These are phyloP conservation scores for Chondrosia reniformis DNA, from an alignment of 37 sponge, comb jelly and placozoan genomes.

Conservation along the genomic window DNA sequence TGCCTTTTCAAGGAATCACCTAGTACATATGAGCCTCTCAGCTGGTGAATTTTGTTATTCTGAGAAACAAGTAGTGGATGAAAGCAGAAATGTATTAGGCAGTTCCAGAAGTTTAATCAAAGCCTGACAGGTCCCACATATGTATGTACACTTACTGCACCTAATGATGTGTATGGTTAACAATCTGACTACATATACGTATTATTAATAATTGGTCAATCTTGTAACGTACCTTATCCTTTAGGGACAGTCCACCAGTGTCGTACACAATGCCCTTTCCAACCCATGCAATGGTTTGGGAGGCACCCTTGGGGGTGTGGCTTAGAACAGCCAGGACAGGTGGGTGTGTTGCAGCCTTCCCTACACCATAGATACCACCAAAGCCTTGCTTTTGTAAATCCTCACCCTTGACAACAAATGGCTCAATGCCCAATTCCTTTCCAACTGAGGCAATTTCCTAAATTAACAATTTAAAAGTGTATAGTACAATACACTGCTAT, in stretches of 20 bases:
- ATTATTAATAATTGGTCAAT: background rate
- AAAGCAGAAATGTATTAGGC: too few relatives aligned
- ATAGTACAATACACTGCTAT: too few relatives aligned
- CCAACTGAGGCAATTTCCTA: conserved; percentile 61
- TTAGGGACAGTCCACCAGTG: conserved; percentile 92
- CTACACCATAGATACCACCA: conserved; percentile 99
- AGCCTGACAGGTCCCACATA: too few relatives aligned
- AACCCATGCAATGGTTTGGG: conserved; percentile 86
- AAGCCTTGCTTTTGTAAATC: conserved; percentile 80
- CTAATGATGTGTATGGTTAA: too few relatives aligned
- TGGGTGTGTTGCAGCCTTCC: conserved; percentile 82
- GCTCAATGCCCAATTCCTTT: conserved; percentile 34
- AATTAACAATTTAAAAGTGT: background rate
- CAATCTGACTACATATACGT: background rate
- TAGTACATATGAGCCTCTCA: too few relatives aligned
- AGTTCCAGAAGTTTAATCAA: too few relatives aligned
- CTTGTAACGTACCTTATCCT: conserved; percentile 55
- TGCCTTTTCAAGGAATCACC: too few relatives aligned
- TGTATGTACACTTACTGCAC: too few relatives aligned
- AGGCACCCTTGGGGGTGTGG: conserved; percentile 84
- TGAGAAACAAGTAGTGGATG: too few relatives aligned
- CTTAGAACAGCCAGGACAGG: conserved; percentile 91
- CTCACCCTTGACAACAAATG: conserved; percentile 72
- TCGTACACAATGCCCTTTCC: conserved; percentile 99
- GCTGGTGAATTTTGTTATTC: too few relatives aligned